These are phyloP conservation scores for Erebia aethiops DNA, from an alignment of 2,888 invertebrate species.

Conservation along the genomic window DNA sequence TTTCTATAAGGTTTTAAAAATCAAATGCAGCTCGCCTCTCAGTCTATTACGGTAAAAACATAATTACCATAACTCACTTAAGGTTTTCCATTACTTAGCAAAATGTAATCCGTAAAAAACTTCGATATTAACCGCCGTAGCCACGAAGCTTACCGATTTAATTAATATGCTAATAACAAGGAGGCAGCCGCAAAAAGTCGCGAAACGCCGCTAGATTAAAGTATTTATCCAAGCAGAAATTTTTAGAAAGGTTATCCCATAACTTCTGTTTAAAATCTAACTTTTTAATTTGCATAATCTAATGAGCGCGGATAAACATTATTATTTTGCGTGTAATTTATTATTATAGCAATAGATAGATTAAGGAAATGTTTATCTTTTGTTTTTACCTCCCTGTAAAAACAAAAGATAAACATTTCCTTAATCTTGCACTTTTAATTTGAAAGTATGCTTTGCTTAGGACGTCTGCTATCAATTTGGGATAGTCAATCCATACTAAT, in stretches of 20 bases:
- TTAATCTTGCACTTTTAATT: no score
- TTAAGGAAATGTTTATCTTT: no score
- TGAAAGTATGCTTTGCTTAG: no score
- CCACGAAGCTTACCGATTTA: conserved; percentile 42
- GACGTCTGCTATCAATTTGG: no score
- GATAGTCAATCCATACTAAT: no score
- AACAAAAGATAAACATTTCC: no score
- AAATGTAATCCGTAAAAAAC: conserved; percentile 35
- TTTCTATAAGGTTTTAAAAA: neutral
- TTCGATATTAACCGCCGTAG: conserved; percentile 18
- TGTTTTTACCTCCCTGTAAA: no score
- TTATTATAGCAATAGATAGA: no score
- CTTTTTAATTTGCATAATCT: conserved; percentile 15
- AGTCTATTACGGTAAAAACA: conserved; percentile 13
- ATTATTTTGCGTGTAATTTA: conserved; percentile 1
- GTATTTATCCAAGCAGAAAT: conserved; percentile 50
- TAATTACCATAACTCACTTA: conserved; percentile 22
- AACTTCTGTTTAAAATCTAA: conserved; percentile 23
- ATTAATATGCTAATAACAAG: conserved; percentile 47
- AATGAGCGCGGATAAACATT: neutral
- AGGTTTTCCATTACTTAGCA: conserved; percentile 23
- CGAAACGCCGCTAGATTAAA: conserved; percentile 45
- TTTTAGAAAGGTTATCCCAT: conserved; percentile 41
- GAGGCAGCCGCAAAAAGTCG: conserved; percentile 44
- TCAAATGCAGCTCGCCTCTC: neutral